A percentile compares a stretch with the other conserved stretches of the same genome.
Conservation (phyloP, 2,888 invertebrate species). For the Omphaloscelis lunosa region DNA sequence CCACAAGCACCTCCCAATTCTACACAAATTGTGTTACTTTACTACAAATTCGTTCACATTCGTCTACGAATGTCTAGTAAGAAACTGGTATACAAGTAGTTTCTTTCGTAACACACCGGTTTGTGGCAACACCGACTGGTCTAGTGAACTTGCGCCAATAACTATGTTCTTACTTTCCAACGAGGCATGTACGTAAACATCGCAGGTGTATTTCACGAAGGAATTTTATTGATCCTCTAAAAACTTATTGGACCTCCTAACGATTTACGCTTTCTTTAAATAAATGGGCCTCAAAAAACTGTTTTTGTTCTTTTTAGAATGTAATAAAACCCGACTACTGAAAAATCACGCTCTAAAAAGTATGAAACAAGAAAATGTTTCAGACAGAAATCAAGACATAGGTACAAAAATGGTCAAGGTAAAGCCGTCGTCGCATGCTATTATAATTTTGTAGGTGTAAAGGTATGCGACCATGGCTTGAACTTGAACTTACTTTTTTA, state of each 20-base stretch:
- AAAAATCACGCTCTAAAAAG: too few relatives aligned
- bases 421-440: too few relatives aligned
- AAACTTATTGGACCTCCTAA: too few relatives aligned
- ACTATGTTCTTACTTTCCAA: conserved; percentile 49
- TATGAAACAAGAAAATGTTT: too few relatives aligned
- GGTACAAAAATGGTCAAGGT: too few relatives aligned
- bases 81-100: conserved; percentile 24
- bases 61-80: neutral
- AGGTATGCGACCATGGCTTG: too few relatives aligned
- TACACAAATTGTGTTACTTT: conserved; percentile 6
- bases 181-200: conserved; percentile 29
- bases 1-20: neutral
- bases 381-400: too few relatives aligned
- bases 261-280: neutral
- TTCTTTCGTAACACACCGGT: conserved; percentile 41
- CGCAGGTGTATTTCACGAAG: neutral
- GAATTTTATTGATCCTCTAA: neutral
- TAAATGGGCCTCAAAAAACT: too few relatives aligned
- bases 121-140: conserved; percentile 43
- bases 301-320: too few relatives aligned
- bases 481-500: too few relatives aligned
- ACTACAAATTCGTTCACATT: conserved; percentile 14
- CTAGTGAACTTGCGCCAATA: conserved; percentile 54
- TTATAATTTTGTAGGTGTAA: too few relatives aligned
- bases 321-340: too few relatives aligned